Percentiles rank a stretch among this genome's conserved stretches.
Conservation (phyloP, 2,888 invertebrate species). For the Hecatera dysodea region DNA sequence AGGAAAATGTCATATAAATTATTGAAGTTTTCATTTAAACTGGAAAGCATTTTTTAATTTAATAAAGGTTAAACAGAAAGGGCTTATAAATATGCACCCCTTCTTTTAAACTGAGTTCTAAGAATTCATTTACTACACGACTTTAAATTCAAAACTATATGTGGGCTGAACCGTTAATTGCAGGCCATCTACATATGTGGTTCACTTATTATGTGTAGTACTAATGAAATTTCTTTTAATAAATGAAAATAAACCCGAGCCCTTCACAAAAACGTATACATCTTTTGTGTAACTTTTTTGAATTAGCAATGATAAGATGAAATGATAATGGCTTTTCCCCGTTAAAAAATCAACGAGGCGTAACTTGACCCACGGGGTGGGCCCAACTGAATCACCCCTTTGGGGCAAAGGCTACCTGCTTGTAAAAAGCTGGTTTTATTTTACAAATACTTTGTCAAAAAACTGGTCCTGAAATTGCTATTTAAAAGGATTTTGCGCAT, state of each 20-base stretch:
- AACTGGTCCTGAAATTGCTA: background rate
- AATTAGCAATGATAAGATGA: constrained; percentile 64
- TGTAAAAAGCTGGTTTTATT: constrained; percentile 51
- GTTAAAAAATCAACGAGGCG: constrained; percentile 64
- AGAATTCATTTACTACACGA: constrained; percentile 7
- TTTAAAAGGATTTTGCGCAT: constrained; percentile 4
- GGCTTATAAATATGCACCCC: constrained; percentile 21
- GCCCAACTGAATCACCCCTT: constrained; percentile 52
- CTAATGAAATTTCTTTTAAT: constrained; percentile 38
- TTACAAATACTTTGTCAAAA: constrained; percentile 41
- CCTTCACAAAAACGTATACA: constrained; percentile 35
- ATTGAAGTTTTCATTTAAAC: constrained; percentile 16
- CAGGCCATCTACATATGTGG: background rate
- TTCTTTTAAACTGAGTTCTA: constrained; percentile 19
- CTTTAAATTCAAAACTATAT: constrained; percentile 32
- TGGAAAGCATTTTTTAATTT: background rate
- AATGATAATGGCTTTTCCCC: constrained; percentile 63
- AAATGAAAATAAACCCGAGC: constrained; percentile 36
- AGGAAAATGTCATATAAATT: constrained; percentile 26
- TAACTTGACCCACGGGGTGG: constrained; percentile 58
- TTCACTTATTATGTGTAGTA: constrained; percentile 33
- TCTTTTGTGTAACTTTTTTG: constrained; percentile 60
- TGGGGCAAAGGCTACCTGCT: constrained; percentile 44
- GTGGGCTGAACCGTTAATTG: constrained; percentile 9
- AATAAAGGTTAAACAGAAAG: constrained; percentile 1